Conservation (phyloP, 1,140 invertebrate species). For the Babylonia areolata region DNA sequence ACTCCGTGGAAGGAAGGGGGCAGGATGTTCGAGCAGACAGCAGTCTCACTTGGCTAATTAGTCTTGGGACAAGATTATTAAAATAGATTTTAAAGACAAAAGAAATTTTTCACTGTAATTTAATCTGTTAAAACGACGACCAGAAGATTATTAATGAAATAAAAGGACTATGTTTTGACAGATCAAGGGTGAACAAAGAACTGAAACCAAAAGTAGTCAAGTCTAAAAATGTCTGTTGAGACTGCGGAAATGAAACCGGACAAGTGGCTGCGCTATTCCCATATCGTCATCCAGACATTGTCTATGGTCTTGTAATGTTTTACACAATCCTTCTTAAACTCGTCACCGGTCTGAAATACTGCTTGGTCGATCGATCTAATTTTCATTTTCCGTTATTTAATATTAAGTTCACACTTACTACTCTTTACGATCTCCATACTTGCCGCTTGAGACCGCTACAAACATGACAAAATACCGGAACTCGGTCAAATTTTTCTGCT, state of each 20-base stretch:
- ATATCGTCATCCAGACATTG: background rate
- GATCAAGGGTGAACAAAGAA: background rate
- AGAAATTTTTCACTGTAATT: no score
- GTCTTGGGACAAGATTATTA: no score
- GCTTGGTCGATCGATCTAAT: background rate
- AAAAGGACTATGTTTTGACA: background rate
- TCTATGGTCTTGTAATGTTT: background rate
- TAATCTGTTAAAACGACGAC: no score
- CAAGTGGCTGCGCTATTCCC: background rate
- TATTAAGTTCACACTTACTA: constrained; percentile 8
- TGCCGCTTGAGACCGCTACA: constrained; percentile 15
- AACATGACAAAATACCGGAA: constrained; percentile 10
- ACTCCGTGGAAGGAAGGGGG: no score
- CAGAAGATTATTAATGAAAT: no score
- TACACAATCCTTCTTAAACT: background rate
- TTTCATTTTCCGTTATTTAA: background rate
- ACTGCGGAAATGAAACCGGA: background rate
- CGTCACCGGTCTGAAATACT: background rate
- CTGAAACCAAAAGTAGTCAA: constrained; percentile 11
- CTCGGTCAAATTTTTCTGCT: background rate
- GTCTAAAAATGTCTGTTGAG: background rate
- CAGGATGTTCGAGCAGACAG: no score
- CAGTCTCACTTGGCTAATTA: no score
- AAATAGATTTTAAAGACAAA: no score
- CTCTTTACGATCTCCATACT: constrained; percentile 33